Base-by-base conservation (phyloP, 2,888 invertebrate genomes). In the Apantesis nais region DNA sequence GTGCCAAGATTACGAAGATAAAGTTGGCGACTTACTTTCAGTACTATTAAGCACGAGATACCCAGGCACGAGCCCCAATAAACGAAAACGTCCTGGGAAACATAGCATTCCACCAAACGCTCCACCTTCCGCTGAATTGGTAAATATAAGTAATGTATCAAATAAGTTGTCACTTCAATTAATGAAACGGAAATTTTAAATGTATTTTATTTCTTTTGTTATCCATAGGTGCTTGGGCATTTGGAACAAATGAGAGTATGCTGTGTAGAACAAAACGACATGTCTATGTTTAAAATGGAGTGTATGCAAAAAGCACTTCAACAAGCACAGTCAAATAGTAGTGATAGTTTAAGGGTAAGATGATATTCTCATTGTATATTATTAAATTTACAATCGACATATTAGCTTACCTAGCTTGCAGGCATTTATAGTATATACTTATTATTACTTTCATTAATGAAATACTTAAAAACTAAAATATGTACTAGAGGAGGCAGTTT, bases 1-100 rank as follows among this genome's bases (percentile, higher is more conserved):
- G 99, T 99, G 98, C 91, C 97, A 98, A 85, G 98, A 98, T 85
- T 97, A 97, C 86, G 98, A 99, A 86, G 98, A 99, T 84, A 98
- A 98, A 90, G 96, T 98, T 73, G 97, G 97, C 9, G 98, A 98
- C 92, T 95, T 98, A 78, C 96, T 98, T 74, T 97, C 97, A 66
- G 97, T 97, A 82, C 93, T 98, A 73, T 95, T 98, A 86, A 97
- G 97, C 87, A 97, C 97, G 75, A 96, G 98, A 86, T 98, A 98
- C 91, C 98, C 98, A 68, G 97, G 97, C 72, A 97, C 98, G 48
- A 98, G 98, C 77, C 99, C 99, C 12, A 98, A 98, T 87, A 99
- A 99, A 90, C 96, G 98, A 93, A 99, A 99, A 97, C 96, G 98
- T 66, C 96, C 97, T 22, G 96, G 96, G 25, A 97, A 97, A 88